phyloP scores from a whole-genome alignment of 1,140 invertebrate genomes.

The Nasonia vitripennis region DNA sequence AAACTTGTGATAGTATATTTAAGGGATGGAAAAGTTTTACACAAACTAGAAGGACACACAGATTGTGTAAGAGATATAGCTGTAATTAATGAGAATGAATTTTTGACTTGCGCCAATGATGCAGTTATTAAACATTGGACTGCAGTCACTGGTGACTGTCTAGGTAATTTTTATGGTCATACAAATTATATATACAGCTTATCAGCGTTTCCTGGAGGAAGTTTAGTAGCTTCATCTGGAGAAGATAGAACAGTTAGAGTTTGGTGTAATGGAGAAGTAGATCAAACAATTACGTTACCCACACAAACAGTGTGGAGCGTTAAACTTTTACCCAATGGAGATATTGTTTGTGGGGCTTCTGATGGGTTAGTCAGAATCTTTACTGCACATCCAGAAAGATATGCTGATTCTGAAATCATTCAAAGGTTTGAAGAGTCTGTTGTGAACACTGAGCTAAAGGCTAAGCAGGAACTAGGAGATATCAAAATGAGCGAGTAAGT shows the following conservation, averaged over 20 bases:
- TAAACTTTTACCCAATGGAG: slow-evolving; percentile 86
- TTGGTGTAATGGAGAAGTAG: slow-evolving; percentile 83
- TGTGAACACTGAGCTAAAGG: slow-evolving; percentile 78
- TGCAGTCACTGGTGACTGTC: slow-evolving; percentile 83
- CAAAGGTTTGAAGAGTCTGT: slow-evolving; percentile 85
- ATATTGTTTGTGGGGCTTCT: slow-evolving; percentile 92
- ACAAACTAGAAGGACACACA: slow-evolving; percentile 83
- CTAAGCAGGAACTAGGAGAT: slow-evolving; percentile 84
- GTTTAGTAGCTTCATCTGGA: slow-evolving; percentile 82
- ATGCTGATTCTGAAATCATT: slow-evolving; percentile 79
- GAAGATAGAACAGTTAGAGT: slow-evolving; percentile 93
- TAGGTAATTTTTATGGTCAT: slow-evolving; percentile 88
- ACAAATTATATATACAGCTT: slow-evolving; percentile 86
- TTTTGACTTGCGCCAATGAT: slow-evolving; percentile 95
- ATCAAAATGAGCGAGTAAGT: slow-evolving; percentile 87
- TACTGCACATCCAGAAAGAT: slow-evolving; percentile 80
- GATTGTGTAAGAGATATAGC: slow-evolving; percentile 92
- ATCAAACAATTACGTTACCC: slow-evolving; percentile 87
- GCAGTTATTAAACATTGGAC: slow-evolving; percentile 89
- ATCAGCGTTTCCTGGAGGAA: slow-evolving; percentile 57
- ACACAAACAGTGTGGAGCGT: slow-evolving; percentile 94
- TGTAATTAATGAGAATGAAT: slow-evolving; percentile 80
- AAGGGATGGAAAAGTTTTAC: slow-evolving; percentile 75
- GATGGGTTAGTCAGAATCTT: slow-evolving; percentile 93
- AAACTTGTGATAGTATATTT: slow-evolving; percentile 92